These are phyloP conservation scores for Hyla sarda DNA, from an alignment of 2,113 vertebrate genomes.

Conservation along the genomic window DNA sequence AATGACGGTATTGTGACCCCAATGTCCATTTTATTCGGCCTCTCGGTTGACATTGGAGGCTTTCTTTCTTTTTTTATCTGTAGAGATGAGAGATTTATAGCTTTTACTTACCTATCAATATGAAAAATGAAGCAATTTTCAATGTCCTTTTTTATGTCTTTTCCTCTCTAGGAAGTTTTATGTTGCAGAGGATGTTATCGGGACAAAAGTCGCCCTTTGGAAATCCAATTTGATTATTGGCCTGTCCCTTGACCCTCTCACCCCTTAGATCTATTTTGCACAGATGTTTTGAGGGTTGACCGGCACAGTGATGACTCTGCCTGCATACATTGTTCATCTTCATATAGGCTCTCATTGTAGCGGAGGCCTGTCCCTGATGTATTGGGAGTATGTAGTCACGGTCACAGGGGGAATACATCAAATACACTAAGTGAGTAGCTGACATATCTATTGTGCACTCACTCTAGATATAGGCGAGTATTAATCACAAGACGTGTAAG, in stretches of 20 bases:
- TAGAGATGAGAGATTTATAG: background rate
- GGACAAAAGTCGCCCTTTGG: background rate
- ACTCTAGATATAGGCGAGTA: background rate
- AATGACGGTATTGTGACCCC: too few relatives aligned
- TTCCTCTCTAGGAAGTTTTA: background rate
- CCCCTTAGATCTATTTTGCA: background rate
- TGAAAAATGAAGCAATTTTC: conserved; percentile 3
- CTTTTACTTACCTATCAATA: background rate
- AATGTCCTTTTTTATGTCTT: background rate
- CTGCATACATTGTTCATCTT: background rate
- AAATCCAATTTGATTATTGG: conserved; percentile 24
- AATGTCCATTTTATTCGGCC: background rate
- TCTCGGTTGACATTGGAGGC: background rate
- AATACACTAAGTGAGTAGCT: background rate
- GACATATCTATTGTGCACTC: background rate
- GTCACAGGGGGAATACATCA: background rate
- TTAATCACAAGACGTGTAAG: background rate
- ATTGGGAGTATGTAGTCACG: background rate
- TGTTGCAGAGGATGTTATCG: background rate
- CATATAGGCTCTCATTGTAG: background rate
- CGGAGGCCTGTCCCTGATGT: background rate
- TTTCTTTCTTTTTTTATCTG: background rate
- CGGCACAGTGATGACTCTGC: background rate
- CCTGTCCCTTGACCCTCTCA: background rate
- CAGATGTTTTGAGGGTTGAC: background rate